These are phyloP conservation scores for Sinodicranocentrus sp. DNA, from an alignment of 2,888 invertebrate genomes.

Conservation along the genomic window DNA sequence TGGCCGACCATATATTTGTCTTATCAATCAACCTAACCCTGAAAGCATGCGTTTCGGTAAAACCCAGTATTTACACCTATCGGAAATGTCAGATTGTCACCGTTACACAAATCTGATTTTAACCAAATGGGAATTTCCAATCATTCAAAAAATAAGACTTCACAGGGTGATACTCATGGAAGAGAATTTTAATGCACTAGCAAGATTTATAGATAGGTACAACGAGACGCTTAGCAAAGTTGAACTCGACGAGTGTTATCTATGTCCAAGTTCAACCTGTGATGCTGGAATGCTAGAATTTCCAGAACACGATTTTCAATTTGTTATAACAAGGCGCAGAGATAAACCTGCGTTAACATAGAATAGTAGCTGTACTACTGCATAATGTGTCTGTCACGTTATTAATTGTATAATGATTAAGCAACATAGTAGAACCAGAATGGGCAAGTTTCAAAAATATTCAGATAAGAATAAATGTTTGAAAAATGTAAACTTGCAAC, in stretches of 20 bases:
- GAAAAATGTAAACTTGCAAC: no score
- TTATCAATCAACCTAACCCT: no score
- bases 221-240: slow-evolving; percentile 35
- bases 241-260: slow-evolving; percentile 39
- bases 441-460: no score
- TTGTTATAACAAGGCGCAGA: slow-evolving; percentile 27
- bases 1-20: no score
- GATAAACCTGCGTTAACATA: no score
- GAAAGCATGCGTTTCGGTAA: no score
- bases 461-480: no score
- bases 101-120: slow-evolving; percentile 26
- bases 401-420: no score
- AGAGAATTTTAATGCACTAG: slow-evolving; percentile 4
- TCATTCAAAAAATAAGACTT: slow-evolving; percentile 25
- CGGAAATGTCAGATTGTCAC: slow-evolving; percentile 20
- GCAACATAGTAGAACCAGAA: no score
- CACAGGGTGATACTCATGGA: slow-evolving; percentile 22
- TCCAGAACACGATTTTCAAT: slow-evolving; percentile 43
- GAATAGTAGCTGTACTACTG: no score
- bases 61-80: slow-evolving; percentile 36
- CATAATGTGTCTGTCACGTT: no score
- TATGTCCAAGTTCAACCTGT: slow-evolving; percentile 35
- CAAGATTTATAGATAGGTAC: slow-evolving; percentile 45
- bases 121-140: slow-evolving; percentile 38
- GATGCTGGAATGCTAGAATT: slow-evolving; percentile 44